Percentiles rank a stretch among this genome's conserved stretches.
These are phyloP conservation scores for Pseudochaenichthys georgianus DNA, from an alignment of 2,797 vertebrate genomes.

Conservation along the genomic window DNA sequence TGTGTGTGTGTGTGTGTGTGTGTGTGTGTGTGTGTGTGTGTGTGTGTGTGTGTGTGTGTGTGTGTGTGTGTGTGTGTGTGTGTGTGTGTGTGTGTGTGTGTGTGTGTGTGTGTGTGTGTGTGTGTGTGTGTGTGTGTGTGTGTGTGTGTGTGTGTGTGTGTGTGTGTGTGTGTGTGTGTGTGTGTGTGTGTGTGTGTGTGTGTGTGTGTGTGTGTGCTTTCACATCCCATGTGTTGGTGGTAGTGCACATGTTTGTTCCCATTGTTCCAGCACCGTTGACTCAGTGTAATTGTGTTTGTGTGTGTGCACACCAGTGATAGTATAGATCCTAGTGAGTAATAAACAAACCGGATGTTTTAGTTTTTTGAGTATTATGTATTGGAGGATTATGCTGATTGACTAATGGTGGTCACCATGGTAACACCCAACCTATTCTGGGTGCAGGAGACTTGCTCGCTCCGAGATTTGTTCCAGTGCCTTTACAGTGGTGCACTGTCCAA, in stretches of 20 bases:
- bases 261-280: background rate
- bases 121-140: too few species aligned
- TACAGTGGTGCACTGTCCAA: too few species aligned
- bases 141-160: too few species aligned
- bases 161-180: too few species aligned
- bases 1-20: background rate
- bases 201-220: background rate
- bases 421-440: background rate
- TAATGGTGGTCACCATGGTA: conserved; percentile 14
- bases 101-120: too few species aligned
- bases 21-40: too few species aligned
- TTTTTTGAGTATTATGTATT: background rate
- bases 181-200: too few species aligned
- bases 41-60: too few species aligned
- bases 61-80: too few species aligned
- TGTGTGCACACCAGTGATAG: background rate
- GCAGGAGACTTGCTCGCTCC: background rate
- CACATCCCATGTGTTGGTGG: background rate
- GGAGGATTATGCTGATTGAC: background rate
- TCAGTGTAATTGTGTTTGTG: background rate
- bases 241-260: background rate
- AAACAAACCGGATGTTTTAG: background rate
- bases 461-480: background rate
- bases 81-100: too few species aligned
- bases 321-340: background rate